A percentile compares a stretch with the other conserved stretches of the same genome.
Evolutionary conservation across 2,797 vertebrate species (phyloP).

Genomic region (Diglossa cyanea): DNA sequence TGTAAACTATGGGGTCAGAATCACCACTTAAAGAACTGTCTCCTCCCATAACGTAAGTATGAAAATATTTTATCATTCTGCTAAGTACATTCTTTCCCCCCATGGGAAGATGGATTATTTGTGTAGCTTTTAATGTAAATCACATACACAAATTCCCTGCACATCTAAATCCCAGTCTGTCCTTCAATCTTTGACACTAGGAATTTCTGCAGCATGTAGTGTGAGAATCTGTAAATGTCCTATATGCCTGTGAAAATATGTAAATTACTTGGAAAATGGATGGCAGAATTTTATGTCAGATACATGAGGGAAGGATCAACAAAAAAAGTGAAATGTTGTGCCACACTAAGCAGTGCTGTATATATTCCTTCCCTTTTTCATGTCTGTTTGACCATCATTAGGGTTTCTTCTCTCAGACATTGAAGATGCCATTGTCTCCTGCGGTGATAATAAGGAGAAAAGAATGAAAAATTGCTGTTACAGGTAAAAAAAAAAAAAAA

Average conservation of each 20-base stretch:
- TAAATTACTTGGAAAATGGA: not conserved
- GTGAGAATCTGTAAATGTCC: not conserved
- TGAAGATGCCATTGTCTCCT: not conserved
- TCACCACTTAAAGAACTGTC: not conserved
- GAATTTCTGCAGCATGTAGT: not conserved
- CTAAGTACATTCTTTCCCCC: not conserved
- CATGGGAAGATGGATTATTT: not conserved
- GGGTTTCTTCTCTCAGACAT: not conserved
- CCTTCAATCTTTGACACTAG: not conserved
- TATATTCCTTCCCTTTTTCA: not conserved
- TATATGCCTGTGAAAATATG: not conserved
- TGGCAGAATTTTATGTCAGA: rapidly evolving
- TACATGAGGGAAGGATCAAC: rapidly evolving
- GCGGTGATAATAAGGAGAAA: not conserved
- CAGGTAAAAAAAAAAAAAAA: not conserved
- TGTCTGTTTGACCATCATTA: not conserved
- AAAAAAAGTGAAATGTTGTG: not conserved
- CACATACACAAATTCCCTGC: not conserved
- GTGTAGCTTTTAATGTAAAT: not conserved
- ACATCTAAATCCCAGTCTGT: not conserved
- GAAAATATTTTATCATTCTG: not conserved
- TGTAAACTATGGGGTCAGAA: not conserved
- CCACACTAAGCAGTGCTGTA: rapidly evolving
- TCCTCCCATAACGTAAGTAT: constrained; percentile 15
- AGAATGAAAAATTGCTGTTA: not conserved